Conservation (phyloP, 2,888 invertebrate species). For the Parnassius glacialis region DNA sequence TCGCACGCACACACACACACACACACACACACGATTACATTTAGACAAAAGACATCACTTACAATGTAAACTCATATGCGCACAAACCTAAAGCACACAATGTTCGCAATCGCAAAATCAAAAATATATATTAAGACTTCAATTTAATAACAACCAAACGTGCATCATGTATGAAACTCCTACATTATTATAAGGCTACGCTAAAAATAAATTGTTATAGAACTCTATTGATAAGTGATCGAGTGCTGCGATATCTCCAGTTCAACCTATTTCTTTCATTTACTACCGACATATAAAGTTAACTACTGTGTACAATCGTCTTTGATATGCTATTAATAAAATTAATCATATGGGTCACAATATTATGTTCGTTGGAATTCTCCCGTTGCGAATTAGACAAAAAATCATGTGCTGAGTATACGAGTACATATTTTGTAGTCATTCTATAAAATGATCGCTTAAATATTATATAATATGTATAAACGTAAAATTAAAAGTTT, state of each 20-base stretch:
- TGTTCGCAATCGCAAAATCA: too few species aligned
- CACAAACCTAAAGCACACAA: too few species aligned
- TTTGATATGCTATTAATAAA: conserved; percentile 62
- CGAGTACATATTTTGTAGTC: too few species aligned
- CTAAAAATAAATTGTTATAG: conserved; percentile 9
- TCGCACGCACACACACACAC: too few species aligned
- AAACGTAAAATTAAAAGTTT: too few species aligned
- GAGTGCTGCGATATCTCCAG: conserved; percentile 6
- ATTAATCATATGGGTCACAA: conserved; percentile 46
- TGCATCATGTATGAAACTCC: conserved; percentile 1
- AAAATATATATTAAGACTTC: too few species aligned
- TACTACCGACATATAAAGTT: conserved; percentile 14
- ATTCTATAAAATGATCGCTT: too few species aligned
- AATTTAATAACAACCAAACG: conserved; percentile 4
- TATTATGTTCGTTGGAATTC: conserved; percentile 41
- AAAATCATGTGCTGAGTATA: too few species aligned
- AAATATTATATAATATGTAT: too few species aligned
- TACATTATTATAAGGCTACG: not conserved
- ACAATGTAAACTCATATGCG: too few species aligned
- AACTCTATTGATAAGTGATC: conserved; percentile 4
- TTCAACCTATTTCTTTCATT: conserved; percentile 23
- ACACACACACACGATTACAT: not conserved
- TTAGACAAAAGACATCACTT: too few species aligned
- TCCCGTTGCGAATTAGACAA: conserved; percentile 17
- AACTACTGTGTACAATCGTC: conserved; percentile 50